Evolutionary conservation across 2,888 invertebrate genomes (phyloP).

Genomic region (Drosophila putrida): DNA sequence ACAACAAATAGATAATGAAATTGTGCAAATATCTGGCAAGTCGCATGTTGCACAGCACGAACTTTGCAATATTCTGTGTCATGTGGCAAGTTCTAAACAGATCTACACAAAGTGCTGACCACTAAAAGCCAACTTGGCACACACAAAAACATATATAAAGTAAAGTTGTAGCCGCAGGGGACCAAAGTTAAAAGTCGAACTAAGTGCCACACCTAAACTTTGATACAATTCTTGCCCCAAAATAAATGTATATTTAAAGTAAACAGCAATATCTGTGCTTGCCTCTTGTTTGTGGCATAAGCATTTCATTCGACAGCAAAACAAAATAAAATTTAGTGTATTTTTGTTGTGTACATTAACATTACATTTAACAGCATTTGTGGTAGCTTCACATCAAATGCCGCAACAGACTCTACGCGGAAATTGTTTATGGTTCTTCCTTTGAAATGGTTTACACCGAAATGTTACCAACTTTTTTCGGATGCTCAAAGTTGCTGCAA

Average conservation of each 20-base stretch:
- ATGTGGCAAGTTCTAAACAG: conserved; percentile 37
- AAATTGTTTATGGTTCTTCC: conserved; percentile 63
- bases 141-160: conserved; percentile 6
- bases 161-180: conserved; percentile 59
- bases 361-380: conserved; percentile 67
- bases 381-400: conserved; percentile 51
- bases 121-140: conserved; percentile 52
- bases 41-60: conserved; percentile 37
- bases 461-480: conserved; percentile 32
- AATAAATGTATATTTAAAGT: background rate
- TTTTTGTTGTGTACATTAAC: conserved; percentile 49
- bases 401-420: conserved; percentile 32
- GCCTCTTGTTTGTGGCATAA: background rate
- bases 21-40: conserved; percentile 64
- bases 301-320: background rate
- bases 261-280: background rate
- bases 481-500: conserved; percentile 42
- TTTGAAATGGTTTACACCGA: conserved; percentile 43
- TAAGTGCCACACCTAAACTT: conserved; percentile 25
- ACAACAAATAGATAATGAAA: conserved; percentile 71
- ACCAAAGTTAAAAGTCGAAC: conserved; percentile 48
- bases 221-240: conserved; percentile 12
- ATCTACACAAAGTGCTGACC: conserved; percentile 40
- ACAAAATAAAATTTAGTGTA: conserved; percentile 11
- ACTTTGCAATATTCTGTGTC: conserved; percentile 62